These are phyloP conservation scores for Ibidorhyncha struthersii DNA, from an alignment of 2,113 vertebrate species.

Conservation along the genomic window DNA sequence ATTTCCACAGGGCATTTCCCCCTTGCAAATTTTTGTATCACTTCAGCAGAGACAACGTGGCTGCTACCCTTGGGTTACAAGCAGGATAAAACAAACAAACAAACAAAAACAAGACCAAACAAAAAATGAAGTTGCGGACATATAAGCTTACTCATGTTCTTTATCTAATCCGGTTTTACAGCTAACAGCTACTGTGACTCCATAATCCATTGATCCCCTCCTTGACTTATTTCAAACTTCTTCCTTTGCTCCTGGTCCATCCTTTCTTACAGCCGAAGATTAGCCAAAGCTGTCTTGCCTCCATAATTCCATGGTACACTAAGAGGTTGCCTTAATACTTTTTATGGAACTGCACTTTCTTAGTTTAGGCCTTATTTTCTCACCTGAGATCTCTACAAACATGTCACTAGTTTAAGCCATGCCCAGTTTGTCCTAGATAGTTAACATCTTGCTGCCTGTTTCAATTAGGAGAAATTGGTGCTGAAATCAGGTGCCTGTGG, in stretches of 20 bases:
- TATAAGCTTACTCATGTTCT: background rate
- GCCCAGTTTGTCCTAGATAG: background rate
- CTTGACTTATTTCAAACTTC: background rate
- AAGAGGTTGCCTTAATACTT: background rate
- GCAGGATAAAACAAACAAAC: background rate
- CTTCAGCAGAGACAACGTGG: background rate
- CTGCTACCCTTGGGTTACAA: background rate
- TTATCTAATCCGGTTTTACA: conserved; percentile 48
- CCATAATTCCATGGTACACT: background rate
- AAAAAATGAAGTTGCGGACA: background rate
- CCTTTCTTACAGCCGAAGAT: background rate
- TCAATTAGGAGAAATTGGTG: background rate
- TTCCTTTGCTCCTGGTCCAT: background rate
- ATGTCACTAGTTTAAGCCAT: background rate
- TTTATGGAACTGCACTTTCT: background rate
- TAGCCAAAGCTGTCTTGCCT: background rate
- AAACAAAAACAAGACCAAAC: background rate
- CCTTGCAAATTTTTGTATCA: background rate
- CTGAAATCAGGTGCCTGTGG: background rate
- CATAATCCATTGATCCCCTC: background rate
- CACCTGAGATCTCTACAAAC: background rate
- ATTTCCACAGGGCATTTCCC: background rate
- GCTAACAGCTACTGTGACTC: background rate
- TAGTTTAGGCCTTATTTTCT: background rate
- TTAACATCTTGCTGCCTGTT: background rate